These are phyloP conservation scores for Eciton burchellii DNA, from an alignment of 1,140 invertebrate species.

Conservation along the genomic window DNA sequence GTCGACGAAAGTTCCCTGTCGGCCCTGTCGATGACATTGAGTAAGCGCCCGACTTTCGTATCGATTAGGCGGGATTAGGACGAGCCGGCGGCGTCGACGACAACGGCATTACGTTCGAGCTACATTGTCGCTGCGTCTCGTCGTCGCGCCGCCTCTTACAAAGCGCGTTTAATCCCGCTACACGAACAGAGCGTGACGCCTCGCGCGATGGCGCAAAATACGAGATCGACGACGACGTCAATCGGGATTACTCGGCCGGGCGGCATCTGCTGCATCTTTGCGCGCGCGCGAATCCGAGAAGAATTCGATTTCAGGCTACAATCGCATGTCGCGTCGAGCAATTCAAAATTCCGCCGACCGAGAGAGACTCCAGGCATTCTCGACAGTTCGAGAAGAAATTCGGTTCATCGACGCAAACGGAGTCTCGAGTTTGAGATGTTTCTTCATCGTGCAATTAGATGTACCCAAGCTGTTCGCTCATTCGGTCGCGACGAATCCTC, in stretches of 20 bases:
- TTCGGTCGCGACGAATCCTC: background rate
- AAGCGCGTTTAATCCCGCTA: background rate
- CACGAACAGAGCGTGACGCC: background rate
- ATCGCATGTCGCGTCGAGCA: background rate
- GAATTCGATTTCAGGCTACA: background rate
- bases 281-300: background rate
- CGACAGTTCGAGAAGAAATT: background rate
- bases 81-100: conserved; percentile 29
- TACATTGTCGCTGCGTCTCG: conserved; percentile 4
- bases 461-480: background rate
- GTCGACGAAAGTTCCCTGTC: conserved; percentile 69
- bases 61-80: conserved; percentile 73
- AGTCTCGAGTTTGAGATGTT: background rate
- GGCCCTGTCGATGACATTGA: conserved; percentile 72
- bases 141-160: background rate
- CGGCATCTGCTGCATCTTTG: background rate
- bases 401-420: background rate
- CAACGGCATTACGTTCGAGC: conserved; percentile 1
- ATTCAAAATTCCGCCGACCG: background rate
- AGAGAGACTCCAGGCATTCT: background rate
- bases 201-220: background rate
- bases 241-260: conserved; percentile 12
- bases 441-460: conserved; percentile 2
- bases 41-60: conserved; percentile 72
- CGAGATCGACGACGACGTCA: background rate